A percentile compares a stretch with the other conserved stretches of the same genome.
Evolutionary conservation across 2,888 invertebrate species (phyloP).

Genomic region (Cerastis leucographa): DNA sequence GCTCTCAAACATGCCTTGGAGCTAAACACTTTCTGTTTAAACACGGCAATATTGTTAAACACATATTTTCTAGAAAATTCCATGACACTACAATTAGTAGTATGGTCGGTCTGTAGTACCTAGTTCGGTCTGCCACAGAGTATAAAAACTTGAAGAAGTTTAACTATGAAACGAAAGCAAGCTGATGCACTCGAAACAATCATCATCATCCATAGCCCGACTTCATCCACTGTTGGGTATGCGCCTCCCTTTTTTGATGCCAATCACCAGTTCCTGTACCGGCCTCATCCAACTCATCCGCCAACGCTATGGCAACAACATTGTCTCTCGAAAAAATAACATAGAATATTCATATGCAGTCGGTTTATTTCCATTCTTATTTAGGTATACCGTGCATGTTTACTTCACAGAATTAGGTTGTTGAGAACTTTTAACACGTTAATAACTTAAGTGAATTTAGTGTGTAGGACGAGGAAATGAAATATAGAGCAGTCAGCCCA

Average conservation of each 20-base stretch:
- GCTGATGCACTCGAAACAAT: background rate
- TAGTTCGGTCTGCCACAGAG: background rate
- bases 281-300: background rate
- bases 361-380: background rate
- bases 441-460: background rate
- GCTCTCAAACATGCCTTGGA: conserved; percentile 11
- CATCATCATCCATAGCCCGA: background rate
- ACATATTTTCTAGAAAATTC: conserved; percentile 56
- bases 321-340: background rate
- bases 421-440: background rate
- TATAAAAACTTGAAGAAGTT: background rate
- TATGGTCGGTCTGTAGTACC: background rate
- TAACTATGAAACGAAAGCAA: background rate
- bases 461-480: background rate
- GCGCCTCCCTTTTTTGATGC: background rate
- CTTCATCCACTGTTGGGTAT: background rate
- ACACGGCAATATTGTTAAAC: conserved; percentile 34
- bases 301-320: background rate
- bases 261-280: background rate
- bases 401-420: conserved; percentile 11
- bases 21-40: conserved; percentile 49
- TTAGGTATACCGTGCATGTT: background rate
- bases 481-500: conserved; percentile 14
- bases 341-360: conserved; percentile 1
- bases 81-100: conserved; percentile 37